Percentiles rank a stretch among this genome's conserved stretches.
Evolutionary conservation across 2,888 invertebrate species (phyloP).

Genomic region (Leptinotarsa haldemani): DNA sequence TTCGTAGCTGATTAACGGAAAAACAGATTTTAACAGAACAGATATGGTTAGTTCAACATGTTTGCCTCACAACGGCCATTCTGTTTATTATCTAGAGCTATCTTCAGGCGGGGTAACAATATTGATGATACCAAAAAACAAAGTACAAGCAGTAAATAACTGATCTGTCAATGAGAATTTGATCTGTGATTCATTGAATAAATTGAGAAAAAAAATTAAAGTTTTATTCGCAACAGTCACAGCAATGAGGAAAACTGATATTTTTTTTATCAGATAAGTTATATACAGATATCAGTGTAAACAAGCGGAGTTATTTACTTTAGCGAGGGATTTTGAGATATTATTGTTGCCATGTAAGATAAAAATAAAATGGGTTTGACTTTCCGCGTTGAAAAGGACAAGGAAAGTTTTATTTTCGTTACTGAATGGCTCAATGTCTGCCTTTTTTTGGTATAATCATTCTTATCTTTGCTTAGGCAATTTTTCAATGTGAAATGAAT

Average conservation of each 20-base stretch:
- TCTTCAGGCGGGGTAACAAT: too few species aligned
- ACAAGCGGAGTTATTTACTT: slow-evolving; percentile 26
- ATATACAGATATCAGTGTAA: slow-evolving; percentile 14
- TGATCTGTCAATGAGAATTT: not conserved
- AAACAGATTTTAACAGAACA: too few species aligned
- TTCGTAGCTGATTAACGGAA: too few species aligned
- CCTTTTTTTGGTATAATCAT: slow-evolving; percentile 22
- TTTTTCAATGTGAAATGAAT: not conserved
- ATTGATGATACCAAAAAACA: too few species aligned
- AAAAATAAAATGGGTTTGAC: slow-evolving; percentile 38
- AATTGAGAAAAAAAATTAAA: not conserved
- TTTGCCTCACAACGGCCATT: too few species aligned
- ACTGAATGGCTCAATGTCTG: slow-evolving; percentile 11
- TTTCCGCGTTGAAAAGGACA: slow-evolving; percentile 30
- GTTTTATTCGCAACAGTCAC: not conserved
- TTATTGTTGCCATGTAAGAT: slow-evolving; percentile 40
- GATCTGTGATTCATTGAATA: not conserved
- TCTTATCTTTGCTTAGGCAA: slow-evolving; percentile 16
- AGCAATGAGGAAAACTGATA: not conserved
- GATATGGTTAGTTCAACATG: too few species aligned
- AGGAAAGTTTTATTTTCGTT: slow-evolving; percentile 34
- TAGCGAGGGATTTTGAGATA: slow-evolving; percentile 21
- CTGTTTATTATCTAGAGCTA: too few species aligned
- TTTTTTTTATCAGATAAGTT: slow-evolving; percentile 6
- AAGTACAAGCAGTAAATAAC: too few species aligned